Base-by-base conservation (phyloP, 2,797 vertebrate genomes). In the Cottoperca gobio region DNA sequence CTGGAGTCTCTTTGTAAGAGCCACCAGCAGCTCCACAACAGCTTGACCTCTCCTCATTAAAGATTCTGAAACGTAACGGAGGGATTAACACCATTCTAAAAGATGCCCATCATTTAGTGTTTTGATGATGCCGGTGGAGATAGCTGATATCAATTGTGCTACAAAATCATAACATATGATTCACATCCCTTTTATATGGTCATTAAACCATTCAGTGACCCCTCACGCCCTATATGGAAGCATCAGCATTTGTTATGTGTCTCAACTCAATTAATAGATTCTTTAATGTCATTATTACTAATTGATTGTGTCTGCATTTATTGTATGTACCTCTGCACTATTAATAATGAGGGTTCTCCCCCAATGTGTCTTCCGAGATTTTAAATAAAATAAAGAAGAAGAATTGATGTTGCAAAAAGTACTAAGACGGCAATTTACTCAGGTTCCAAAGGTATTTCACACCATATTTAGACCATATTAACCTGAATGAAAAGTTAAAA, bases 391-490 rank as follows among this genome's bases (percentile, higher is more conserved):
- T n/a, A n/a, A n/a, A n/a, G n/a, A n/a, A n/a, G n/a, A n/a, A n/a
- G n/a, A n/a, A n/a, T n/a, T n/a, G n/a, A n/a, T n/a, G n/a, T n/a
- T n/a, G n/a, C n/a, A n/a, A n/a, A n/a, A n/a, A n/a, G n/a, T n/a
- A n/a, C n/a, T n/a, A n/a, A n/a, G n/a, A n/a, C n/a, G n/a, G n/a
- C n/a, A n/a, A 62, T 45, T 62, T 46, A 50, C 50, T 50, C 33
- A 24, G 31, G 21, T 26, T 49, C 28, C 21, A 37, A 21, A 35
- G 35, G 49, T 26, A n/a, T n/a, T n/a, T n/a, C n/a, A n/a, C 35
- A 33, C 39, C 52, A 48, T 35, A 45, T 58, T 69, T 37, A n/a
- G 33, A 58, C 21, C 14, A 43, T 55, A 23, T 53, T 28, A n/a
- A n/a, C 16, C 42, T 66, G 19, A 53, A 50, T 42, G 17, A 37